These are phyloP conservation scores for Hypsopygia costalis DNA, from an alignment of 2,888 invertebrate species.

Conservation along the genomic window DNA sequence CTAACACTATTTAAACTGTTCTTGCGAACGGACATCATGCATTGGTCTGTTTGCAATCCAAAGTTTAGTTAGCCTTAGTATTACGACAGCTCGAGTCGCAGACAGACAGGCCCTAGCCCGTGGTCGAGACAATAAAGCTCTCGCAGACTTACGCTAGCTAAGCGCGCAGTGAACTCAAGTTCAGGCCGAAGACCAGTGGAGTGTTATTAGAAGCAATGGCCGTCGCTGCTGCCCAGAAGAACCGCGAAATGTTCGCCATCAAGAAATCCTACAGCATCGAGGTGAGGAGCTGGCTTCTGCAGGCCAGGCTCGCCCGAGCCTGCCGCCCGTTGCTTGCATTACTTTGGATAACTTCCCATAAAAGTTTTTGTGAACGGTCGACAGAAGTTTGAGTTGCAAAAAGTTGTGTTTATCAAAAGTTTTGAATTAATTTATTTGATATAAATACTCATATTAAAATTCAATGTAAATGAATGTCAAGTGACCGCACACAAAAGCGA, in stretches of 20 bases:
- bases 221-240: slow-evolving; percentile 95
- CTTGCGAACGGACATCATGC: slow-evolving; percentile 83
- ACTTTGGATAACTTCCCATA: slow-evolving; percentile 9
- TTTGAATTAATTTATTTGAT: not conserved
- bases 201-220: slow-evolving; percentile 84
- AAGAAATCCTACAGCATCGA: slow-evolving; percentile 98
- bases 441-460: not conserved
- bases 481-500: slow-evolving; percentile 17
- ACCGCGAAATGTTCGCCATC: slow-evolving; percentile 97
- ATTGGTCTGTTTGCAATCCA: slow-evolving; percentile 86
- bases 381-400: slow-evolving; percentile 1
- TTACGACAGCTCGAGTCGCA: slow-evolving; percentile 76
- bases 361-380: slow-evolving; percentile 23
- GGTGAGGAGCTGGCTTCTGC: slow-evolving; percentile 82
- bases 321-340: slow-evolving; percentile 12
- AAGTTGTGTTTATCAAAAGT: slow-evolving; percentile 6
- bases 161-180: slow-evolving; percentile 76
- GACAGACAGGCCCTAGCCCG: slow-evolving; percentile 82
- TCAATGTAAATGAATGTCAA: not conserved
- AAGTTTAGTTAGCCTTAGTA: slow-evolving; percentile 82
- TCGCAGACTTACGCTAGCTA: slow-evolving; percentile 79
- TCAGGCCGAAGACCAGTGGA: slow-evolving; percentile 73
- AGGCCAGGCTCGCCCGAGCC: slow-evolving; percentile 13
- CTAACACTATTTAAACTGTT: slow-evolving; percentile 84
- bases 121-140: slow-evolving; percentile 80